A percentile compares a stretch with the other conserved stretches of the same genome.
phyloP scores from a whole-genome alignment of 2,113 vertebrate species.

The Leptobrachium leishanense region DNA sequence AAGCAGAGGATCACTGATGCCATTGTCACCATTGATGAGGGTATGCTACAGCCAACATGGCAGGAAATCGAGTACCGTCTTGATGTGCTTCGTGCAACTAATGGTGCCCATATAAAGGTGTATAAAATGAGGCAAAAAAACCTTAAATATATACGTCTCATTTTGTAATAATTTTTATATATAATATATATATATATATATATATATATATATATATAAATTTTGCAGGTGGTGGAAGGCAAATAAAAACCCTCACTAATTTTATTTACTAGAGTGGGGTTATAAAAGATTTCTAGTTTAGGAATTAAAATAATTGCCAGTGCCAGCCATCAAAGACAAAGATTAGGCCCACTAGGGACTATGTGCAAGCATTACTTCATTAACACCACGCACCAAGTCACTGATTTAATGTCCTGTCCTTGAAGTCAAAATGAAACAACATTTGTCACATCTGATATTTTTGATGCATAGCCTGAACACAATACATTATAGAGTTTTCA shows the following conservation, averaged over 20 bases:
- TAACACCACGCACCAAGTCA: slow-evolving; percentile 2
- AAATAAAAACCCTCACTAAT: neutral
- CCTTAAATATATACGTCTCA: no score
- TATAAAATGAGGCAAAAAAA: no score
- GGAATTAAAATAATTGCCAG: neutral
- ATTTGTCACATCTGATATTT: slow-evolving; percentile 33
- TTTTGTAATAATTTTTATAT: no score
- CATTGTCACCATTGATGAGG: no score
- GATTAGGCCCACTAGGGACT: neutral
- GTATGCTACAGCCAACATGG: no score
- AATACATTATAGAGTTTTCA: slow-evolving; percentile 5
- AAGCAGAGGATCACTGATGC: no score
- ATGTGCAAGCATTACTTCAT: neutral
- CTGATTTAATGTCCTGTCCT: slow-evolving; percentile 33
- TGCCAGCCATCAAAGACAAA: neutral
- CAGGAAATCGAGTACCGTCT: no score
- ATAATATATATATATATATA: no score
- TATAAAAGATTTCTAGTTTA: neutral
- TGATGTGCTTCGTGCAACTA: no score
- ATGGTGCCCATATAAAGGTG: no score
- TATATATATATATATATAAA: no score
- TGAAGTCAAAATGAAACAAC: slow-evolving; percentile 32
- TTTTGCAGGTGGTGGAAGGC: neutral
- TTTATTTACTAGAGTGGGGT: neutral
- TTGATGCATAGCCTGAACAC: slow-evolving; percentile 19